These are phyloP conservation scores for Arnoldichthys spilopterus DNA, from an alignment of 2,797 vertebrate genomes.

Conservation along the genomic window DNA sequence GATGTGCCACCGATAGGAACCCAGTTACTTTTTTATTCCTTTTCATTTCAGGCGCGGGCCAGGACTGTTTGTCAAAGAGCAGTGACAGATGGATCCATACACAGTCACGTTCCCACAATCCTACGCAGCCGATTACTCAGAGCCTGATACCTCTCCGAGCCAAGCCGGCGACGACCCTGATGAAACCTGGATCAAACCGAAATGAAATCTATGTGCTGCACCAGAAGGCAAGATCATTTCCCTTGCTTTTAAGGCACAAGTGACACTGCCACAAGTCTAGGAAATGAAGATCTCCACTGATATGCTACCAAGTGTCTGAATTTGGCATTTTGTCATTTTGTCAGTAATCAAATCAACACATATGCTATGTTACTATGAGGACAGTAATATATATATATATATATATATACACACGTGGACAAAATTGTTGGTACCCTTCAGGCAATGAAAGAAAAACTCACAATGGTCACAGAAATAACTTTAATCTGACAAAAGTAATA, in stretches of 20 bases:
- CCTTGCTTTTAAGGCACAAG: not conserved
- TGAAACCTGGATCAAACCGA: slow-evolving; percentile 64
- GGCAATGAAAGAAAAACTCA: too few species aligned
- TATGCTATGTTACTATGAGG: not conserved
- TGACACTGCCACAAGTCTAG: not conserved
- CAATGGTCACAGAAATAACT: too few species aligned
- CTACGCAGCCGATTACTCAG: slow-evolving; percentile 67
- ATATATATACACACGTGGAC: too few species aligned
- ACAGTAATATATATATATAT: not conserved
- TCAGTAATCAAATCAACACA: slow-evolving; percentile 9
- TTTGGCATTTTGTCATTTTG: not conserved
- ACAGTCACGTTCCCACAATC: slow-evolving; percentile 59
- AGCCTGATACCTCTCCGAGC: slow-evolving; percentile 51
- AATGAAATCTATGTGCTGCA: slow-evolving; percentile 63
- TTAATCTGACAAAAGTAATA: too few species aligned
- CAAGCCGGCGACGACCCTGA: slow-evolving; percentile 51
- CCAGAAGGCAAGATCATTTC: slow-evolving; percentile 52
- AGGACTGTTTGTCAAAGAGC: slow-evolving; percentile 58
- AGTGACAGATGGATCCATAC: slow-evolving; percentile 67
- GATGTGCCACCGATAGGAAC: slow-evolving; percentile 52
- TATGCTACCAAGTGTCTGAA: not conserved
- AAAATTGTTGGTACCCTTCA: too few species aligned
- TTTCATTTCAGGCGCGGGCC: slow-evolving; percentile 56
- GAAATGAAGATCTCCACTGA: slow-evolving; percentile 5
- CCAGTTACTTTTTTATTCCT: slow-evolving; percentile 55